Base-by-base conservation (phyloP, 2,888 invertebrate species). In the Marasmarcha lunaedactyla region DNA sequence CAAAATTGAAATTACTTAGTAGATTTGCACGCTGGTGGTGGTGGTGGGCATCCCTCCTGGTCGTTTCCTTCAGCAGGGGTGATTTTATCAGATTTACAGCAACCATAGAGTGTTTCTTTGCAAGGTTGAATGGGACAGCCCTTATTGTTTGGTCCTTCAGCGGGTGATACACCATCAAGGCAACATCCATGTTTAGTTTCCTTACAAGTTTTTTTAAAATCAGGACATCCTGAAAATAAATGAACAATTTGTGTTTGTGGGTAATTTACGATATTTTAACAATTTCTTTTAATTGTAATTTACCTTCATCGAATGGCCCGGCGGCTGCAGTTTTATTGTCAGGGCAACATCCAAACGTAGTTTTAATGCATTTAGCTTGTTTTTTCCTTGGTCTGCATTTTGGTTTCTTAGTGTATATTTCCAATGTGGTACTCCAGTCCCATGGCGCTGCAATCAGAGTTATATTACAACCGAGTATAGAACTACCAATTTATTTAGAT, bases 261-360 rank as follows among this genome's bases (percentile, higher is more conserved):
- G 10, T 10, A n/a, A 30, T 11, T 11, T 11, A 30, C n/a, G 4
- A 6, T 30, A 30, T 30, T 30, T 10, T 20, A 20, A 20, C 3
- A 5, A 20, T 20, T 20, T 20, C 1, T 34, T 26, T 34, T 12
- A 27, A 36, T 26, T 30, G 9, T 30, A n/a, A 20, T 13, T 10
- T 59, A 86, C 89, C 93, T 79, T 89, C 86, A 40, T 90, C 90
- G 51, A 94, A 95, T 9, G 94, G 93, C 55, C 94, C 97, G 54
- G 85, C 81, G 7, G 96, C 95, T 4, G 86, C 61, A 0, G 90
- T 91, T 45, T 87, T 86, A 33, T 88, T 89, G 65, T 96, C 94
- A 15, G 90, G 89, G 59, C 97, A 97, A 60, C 97, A 97, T 2
- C 95, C 95, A 57, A 89, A 94, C 51, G 85, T 69, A 6, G 89